Conservation (phyloP, 2,797 vertebrate species). For the Pseudocheirus occidentalis region DNA sequence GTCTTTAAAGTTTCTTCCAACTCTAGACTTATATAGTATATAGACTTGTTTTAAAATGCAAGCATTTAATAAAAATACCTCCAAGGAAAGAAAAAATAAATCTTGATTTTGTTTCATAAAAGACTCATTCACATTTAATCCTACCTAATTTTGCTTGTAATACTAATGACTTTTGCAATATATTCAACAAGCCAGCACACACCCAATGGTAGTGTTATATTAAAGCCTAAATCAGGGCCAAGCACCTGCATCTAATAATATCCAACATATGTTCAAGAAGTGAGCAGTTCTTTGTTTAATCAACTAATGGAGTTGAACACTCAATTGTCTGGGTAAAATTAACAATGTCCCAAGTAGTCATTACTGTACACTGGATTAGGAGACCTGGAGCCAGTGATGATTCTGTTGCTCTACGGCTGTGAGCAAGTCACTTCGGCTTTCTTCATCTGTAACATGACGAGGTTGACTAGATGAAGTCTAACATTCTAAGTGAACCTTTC, state of each 20-base stretch:
- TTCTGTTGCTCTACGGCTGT: not conserved
- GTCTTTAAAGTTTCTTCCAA: not conserved
- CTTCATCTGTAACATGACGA: not conserved
- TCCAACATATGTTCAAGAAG: not conserved
- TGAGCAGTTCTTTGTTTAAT: not conserved
- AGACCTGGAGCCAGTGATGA: not conserved
- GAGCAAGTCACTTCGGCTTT: not conserved
- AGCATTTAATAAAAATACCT: not conserved
- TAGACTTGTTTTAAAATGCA: not conserved
- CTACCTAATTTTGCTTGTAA: not conserved
- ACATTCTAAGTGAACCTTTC: not conserved
- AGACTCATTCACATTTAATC: not conserved
- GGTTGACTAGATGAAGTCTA: not conserved
- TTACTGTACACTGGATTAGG: not conserved
- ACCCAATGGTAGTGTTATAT: not conserved
- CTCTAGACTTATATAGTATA: not conserved
- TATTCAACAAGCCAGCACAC: not conserved
- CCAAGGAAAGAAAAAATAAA: not conserved
- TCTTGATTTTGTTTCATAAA: not conserved
- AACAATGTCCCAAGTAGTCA: not conserved
- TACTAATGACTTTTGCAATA: slow-evolving; percentile 1
- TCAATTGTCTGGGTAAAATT: not conserved
- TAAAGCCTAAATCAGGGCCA: slow-evolving; percentile 14
- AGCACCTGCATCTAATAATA: slow-evolving; percentile 1
- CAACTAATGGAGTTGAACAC: not conserved